Percentiles rank a stretch among this genome's conserved stretches.
phyloP scores from a whole-genome alignment of 2,888 invertebrate genomes.

The Microctonus aethiopoides region DNA sequence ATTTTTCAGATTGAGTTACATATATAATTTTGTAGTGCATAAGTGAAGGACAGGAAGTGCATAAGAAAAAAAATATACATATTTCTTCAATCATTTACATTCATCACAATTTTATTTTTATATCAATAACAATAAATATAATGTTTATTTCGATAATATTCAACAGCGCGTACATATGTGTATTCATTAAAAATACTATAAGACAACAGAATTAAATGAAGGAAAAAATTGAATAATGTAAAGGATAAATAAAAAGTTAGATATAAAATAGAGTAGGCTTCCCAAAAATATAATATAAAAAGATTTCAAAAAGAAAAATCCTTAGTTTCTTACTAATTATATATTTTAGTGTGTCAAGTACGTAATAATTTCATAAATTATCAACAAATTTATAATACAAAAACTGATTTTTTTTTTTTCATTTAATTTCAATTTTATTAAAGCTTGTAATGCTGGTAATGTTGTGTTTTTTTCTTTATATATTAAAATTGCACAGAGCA shows the following conservation, averaged over 20 bases:
- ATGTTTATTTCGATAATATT: constrained; percentile 45
- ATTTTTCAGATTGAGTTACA: no score
- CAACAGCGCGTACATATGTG: constrained; percentile 37
- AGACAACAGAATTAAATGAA: constrained; percentile 40
- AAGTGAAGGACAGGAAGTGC: no score
- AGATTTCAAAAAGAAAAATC: not conserved
- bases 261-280: not conserved
- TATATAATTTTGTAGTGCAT: no score
- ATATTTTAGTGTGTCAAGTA: not conserved
- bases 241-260: not conserved
- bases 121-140: constrained; percentile 44
- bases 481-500: constrained; percentile 19
- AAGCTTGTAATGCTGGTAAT: not conserved
- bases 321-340: no score
- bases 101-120: not conserved
- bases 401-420: constrained; percentile 1
- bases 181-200: constrained; percentile 40
- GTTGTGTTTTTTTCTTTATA: not conserved
- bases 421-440: not conserved
- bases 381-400: not conserved
- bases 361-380: not conserved
- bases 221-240: constrained; percentile 14
- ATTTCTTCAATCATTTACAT: no score
- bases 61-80: no score
- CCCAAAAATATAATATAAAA: constrained; percentile 21